Conservation (phyloP, 2,888 invertebrate species). For the Microctonus aethiopoides region DNA sequence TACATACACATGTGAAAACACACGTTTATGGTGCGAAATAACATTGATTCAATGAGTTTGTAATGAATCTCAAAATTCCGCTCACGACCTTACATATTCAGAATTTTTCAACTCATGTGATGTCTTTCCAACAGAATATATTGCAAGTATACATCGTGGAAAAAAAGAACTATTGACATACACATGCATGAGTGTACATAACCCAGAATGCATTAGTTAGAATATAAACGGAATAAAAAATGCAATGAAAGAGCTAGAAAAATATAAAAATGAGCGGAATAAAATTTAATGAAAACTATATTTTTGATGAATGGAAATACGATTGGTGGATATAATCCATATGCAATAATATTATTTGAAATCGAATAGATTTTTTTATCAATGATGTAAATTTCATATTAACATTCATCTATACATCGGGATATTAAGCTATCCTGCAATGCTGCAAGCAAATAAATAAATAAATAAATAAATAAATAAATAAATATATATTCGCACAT, state of each 20-base stretch:
- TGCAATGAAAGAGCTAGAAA: not conserved
- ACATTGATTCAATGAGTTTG: conserved; percentile 11
- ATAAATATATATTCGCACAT: not conserved
- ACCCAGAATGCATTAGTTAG: not conserved
- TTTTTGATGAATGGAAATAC: not conserved
- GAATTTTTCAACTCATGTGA: not conserved
- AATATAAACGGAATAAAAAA: not conserved
- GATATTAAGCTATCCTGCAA: not conserved
- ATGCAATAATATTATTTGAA: not conserved
- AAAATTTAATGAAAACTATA: not conserved
- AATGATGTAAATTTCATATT: conserved; percentile 1
- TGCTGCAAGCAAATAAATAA: no score
- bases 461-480: not conserved
- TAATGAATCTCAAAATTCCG: conserved; percentile 4
- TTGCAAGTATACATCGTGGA: no score
- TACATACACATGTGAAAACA: not conserved
- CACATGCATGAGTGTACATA: not conserved
- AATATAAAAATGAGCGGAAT: not conserved
- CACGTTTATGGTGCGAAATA: not conserved
- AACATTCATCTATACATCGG: not conserved
- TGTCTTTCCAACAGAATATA: not conserved
- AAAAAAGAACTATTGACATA: not conserved
- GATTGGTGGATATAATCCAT: not conserved
- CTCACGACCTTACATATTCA: not conserved
- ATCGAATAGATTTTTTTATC: conserved; percentile 3